These are phyloP conservation scores for Heliocidaris erythrogramma DNA, from an alignment of 35 echinoderm and acorn worm genomes.

Conservation along the genomic window DNA sequence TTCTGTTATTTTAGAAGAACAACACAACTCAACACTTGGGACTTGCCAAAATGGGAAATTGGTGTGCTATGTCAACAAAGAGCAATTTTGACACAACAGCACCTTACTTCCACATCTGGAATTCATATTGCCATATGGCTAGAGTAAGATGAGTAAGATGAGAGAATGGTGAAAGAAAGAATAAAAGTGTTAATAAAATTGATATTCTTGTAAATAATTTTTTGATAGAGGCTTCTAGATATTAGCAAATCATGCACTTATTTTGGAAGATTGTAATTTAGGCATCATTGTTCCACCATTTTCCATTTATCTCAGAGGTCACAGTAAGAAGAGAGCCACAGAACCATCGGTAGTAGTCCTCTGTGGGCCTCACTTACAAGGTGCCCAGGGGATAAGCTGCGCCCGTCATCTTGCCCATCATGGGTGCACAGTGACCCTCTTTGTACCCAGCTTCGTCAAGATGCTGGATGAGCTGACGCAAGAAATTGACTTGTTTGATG, in stretches of 20 bases:
- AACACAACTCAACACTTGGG: background rate
- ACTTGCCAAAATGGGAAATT: too few species aligned
- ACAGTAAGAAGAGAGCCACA: slow-evolving; percentile 7
- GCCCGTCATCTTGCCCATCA: slow-evolving; percentile 86
- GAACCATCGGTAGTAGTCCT: slow-evolving; percentile 77
- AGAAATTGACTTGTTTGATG: slow-evolving; percentile 76
- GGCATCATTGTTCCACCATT: background rate
- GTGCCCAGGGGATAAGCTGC: slow-evolving; percentile 92
- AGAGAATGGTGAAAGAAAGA: too few species aligned
- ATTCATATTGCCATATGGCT: too few species aligned
- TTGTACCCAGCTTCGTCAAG: slow-evolving; percentile 70
- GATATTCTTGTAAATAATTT: too few species aligned
- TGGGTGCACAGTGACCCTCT: slow-evolving; percentile 70
- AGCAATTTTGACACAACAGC: too few species aligned
- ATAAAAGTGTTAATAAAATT: too few species aligned
- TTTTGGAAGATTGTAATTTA: background rate
- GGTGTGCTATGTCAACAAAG: too few species aligned
- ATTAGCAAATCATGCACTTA: background rate
- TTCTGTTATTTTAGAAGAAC: background rate
- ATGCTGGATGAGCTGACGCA: slow-evolving; percentile 64
- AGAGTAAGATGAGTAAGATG: too few species aligned
- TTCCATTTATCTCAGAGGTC: background rate
- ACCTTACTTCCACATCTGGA: too few species aligned
- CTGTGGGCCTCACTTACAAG: slow-evolving; percentile 89
- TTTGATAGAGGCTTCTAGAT: too few species aligned